Evolutionary conservation across 1,140 invertebrate species (phyloP).

Genomic region (Geopemphigus sp.): DNA sequence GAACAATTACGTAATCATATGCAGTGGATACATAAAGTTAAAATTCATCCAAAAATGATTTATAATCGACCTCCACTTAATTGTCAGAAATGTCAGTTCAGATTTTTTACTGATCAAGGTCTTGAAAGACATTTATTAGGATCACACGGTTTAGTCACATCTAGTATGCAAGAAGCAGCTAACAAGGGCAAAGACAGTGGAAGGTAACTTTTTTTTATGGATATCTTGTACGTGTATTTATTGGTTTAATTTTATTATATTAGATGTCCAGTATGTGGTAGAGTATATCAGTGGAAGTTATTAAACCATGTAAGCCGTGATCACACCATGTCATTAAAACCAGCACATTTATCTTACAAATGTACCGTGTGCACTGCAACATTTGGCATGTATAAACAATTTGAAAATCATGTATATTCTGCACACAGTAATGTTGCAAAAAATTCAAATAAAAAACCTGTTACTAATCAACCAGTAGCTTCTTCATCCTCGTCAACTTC

Average conservation of each 20-base stretch:
- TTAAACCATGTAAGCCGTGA: slow-evolving; percentile 86
- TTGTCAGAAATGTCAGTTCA: slow-evolving; percentile 93
- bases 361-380: slow-evolving; percentile 92
- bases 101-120: slow-evolving; percentile 79
- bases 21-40: slow-evolving; percentile 95
- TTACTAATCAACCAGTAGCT: slow-evolving; percentile 14
- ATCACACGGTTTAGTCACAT: slow-evolving; percentile 89
- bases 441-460: slow-evolving; percentile 65
- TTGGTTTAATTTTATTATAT: slow-evolving; percentile 18
- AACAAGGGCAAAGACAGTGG: slow-evolving; percentile 93
- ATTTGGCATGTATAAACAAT: slow-evolving; percentile 92
- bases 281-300: slow-evolving; percentile 86
- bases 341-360: slow-evolving; percentile 89
- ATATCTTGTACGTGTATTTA: neutral
- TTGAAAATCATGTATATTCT: slow-evolving; percentile 90
- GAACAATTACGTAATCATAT: slow-evolving; percentile 90
- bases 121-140: slow-evolving; percentile 88
- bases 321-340: slow-evolving; percentile 86
- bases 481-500: slow-evolving; percentile 15
- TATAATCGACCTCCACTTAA: slow-evolving; percentile 90
- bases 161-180: slow-evolving; percentile 92
- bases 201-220: slow-evolving; percentile 62
- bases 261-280: slow-evolving; percentile 48
- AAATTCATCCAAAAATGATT: slow-evolving; percentile 95
- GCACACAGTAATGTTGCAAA: slow-evolving; percentile 84